phyloP scores from a whole-genome alignment of 2,888 invertebrate species.

The Plebejus anna region DNA sequence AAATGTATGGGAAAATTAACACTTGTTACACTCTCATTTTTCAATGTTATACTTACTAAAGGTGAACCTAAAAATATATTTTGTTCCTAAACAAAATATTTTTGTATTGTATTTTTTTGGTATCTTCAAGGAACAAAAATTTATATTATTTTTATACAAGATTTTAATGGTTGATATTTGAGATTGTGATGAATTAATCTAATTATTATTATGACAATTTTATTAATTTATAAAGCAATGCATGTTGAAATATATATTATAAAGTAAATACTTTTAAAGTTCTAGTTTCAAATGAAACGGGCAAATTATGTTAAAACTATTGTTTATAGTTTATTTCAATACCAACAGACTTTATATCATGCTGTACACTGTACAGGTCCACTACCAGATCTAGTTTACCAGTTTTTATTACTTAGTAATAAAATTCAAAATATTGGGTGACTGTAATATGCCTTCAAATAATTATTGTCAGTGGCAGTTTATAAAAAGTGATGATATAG shows the following conservation, averaged over 20 bases:
- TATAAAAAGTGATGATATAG: not conserved
- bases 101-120: conserved; percentile 22
- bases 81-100: conserved; percentile 8
- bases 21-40: not conserved
- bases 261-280: not conserved
- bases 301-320: not conserved
- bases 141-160: conserved; percentile 20
- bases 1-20: not conserved
- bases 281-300: not conserved
- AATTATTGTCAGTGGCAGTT: not conserved
- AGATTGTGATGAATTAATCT: not conserved
- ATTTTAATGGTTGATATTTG: not conserved
- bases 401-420: no score
- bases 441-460: not conserved
- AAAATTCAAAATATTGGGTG: no score
- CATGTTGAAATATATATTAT: not conserved
- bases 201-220: not conserved
- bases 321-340: not conserved
- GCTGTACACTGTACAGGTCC: no score
- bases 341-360: no score
- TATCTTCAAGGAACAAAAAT: conserved; percentile 30
- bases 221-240: not conserved
- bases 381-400: no score
- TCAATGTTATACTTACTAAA: not conserved
- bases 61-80: not conserved